phyloP scores from a whole-genome alignment of 2,888 invertebrate genomes.

The Pemphredon lugubris region DNA sequence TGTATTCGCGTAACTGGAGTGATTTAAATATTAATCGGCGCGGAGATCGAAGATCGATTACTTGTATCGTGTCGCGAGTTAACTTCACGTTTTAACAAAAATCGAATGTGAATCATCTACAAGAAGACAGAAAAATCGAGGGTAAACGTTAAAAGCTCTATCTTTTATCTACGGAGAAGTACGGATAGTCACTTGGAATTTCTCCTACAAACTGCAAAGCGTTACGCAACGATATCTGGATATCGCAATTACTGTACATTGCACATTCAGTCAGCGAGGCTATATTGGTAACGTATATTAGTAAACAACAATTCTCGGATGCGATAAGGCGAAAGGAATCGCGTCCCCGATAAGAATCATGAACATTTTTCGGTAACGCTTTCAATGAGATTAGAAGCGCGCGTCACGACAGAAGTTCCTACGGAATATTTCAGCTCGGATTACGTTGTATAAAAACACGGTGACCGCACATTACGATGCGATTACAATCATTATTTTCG shows the following conservation, averaged over 20 bases:
- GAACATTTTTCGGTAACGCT: constrained; percentile 18
- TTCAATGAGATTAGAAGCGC: constrained; percentile 15
- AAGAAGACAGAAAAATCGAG: no score
- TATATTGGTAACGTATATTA: constrained; percentile 5
- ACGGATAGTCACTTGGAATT: no score
- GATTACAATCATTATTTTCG: constrained; percentile 7
- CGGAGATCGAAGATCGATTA: no score
- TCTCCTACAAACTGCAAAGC: no score
- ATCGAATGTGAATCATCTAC: no score
- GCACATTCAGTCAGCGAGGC: neutral
- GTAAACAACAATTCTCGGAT: neutral
- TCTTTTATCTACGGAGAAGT: no score
- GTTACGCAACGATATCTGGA: neutral
- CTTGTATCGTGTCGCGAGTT: no score
- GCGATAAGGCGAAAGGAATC: constrained; percentile 18
- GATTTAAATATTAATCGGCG: no score
- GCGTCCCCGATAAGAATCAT: neutral
- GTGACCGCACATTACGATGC: constrained; percentile 23
- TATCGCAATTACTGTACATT: neutral
- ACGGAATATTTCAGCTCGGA: constrained; percentile 13
- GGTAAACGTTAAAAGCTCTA: no score
- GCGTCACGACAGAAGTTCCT: constrained; percentile 19
- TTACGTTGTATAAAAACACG: constrained; percentile 2
- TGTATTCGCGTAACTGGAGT: no score
- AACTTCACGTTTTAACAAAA: no score